Base-by-base conservation (phyloP, 2,113 vertebrate genomes). In the Athene noctua region DNA sequence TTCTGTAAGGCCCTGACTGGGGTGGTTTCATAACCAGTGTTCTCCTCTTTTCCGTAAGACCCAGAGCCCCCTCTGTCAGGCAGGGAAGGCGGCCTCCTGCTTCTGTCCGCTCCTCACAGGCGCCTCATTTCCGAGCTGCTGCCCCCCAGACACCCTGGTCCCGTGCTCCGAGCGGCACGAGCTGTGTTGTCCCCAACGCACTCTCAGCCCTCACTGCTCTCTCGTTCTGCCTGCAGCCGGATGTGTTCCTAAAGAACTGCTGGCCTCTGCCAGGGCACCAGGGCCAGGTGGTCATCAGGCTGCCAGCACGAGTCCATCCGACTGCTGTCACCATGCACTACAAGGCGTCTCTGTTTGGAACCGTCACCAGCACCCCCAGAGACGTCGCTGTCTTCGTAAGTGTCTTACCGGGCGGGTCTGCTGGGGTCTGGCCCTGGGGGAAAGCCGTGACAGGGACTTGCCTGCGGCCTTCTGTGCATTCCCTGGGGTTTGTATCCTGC, bases 331-430 rank as follows among this genome's bases (percentile, higher is more conserved):
- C 96, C 11, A 51, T 98, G 80, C 97, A 98, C 94, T 97, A 98
- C 57, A 97, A 90, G 0, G 94, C 51, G 44, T 95, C 93, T 23
- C 96, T 96, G 6, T 91, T 63, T 0, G 78, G 72, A 20, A 94
- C 71, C 18, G n/a, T 93, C 80, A 70, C n/a, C 80, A 98, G 97
- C 2, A 95, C 97, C 18, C 97, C 98, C 55, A 94, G 88, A 4
- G 96, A 97, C 54, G 85, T 98, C 10, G 59, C 91, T 52, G 96
- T 98, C 77, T 98, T 93, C 78, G 97, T 98, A 75, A 97, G 98
- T 97, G 44, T 70, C 51, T 66, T n/a, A 44, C 68, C 44, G 80
- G 46, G 73, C 5, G 5, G 30, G 34, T n/a, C 47, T 85, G 68
- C 18, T 38, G 80, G 73, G 34, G 11, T 47, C 32, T 49, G 65